Evolutionary conservation across 1,140 invertebrate species (phyloP).

Genomic region (Drosophila littoralis): DNA sequence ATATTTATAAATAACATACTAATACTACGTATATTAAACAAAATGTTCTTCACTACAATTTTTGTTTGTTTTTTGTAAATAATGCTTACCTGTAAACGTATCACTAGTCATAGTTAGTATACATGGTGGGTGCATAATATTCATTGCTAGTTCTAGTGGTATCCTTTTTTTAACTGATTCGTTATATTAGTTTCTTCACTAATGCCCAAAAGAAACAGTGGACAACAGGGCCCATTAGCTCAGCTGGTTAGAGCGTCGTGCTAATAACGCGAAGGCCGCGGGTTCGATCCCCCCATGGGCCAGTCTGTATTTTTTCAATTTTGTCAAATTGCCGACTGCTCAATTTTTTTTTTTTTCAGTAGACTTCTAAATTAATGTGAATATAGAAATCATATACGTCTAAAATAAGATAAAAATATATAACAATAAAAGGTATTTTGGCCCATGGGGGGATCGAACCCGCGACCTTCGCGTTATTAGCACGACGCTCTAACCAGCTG

Average conservation of each 20-base stretch:
- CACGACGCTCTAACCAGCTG: conserved; percentile 86
- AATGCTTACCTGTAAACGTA: too few relatives aligned
- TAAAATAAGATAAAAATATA: too few relatives aligned
- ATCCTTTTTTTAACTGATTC: not conserved
- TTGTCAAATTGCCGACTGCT: not conserved
- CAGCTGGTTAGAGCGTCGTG: conserved; percentile 86
- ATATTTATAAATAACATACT: not conserved
- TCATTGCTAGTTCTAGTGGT: too few relatives aligned
- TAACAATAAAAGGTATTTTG: conserved; percentile 3
- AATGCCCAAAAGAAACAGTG: not conserved
- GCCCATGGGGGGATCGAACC: conserved; percentile 86
- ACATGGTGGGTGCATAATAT: too few relatives aligned
- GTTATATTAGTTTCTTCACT: too few relatives aligned
- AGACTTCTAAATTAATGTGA: too few relatives aligned
- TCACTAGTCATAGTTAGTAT: too few relatives aligned
- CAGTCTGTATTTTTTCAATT: conserved; percentile 6
- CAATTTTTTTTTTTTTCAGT: too few relatives aligned
- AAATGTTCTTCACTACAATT: too few relatives aligned
- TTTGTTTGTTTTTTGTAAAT: too few relatives aligned
- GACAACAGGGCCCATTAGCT: conserved; percentile 84
- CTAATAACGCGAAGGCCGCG: conserved; percentile 87
- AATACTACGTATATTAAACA: too few relatives aligned
- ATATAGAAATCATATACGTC: not conserved
- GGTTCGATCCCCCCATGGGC: conserved; percentile 86
- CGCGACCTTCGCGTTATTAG: conserved; percentile 87